A percentile compares a stretch with the other conserved stretches of the same genome.
Evolutionary conservation across 2,113 vertebrate genomes (phyloP).

Genomic region (Melanerpes formicivorus): DNA sequence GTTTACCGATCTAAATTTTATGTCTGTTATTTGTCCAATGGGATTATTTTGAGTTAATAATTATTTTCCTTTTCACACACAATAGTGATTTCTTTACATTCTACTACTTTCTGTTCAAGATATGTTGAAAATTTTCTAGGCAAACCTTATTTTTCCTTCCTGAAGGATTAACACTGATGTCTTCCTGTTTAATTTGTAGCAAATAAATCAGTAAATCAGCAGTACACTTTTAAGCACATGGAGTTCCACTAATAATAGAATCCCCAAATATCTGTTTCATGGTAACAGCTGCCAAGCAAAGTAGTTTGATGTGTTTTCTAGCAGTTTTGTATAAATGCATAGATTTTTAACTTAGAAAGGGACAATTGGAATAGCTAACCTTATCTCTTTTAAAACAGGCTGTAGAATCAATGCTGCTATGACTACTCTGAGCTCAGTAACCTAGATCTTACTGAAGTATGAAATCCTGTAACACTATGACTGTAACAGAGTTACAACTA

Average conservation of each 20-base stretch:
- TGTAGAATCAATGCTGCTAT: background rate
- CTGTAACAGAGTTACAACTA: background rate
- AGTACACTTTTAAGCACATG: background rate
- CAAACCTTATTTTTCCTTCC: background rate
- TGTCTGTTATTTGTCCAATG: too few species aligned
- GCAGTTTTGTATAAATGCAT: background rate
- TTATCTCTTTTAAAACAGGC: background rate
- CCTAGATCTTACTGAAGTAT: background rate
- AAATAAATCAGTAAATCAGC: background rate
- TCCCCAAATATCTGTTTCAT: background rate
- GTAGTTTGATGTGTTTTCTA: background rate
- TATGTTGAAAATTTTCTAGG: too few species aligned
- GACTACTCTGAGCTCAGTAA: background rate
- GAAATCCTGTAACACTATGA: background rate
- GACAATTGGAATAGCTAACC: background rate
- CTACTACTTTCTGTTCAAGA: too few species aligned
- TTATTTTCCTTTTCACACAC: too few species aligned
- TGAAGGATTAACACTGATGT: background rate
- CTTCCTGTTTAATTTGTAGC: background rate
- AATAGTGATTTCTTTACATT: too few species aligned
- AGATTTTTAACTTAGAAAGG: conserved; percentile 21
- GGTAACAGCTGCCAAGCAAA: background rate
- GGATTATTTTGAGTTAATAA: too few species aligned
- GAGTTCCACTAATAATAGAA: background rate
- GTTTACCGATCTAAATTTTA: too few species aligned